Conservation (phyloP, 2,888 invertebrate species). For the Tholera decimalis region DNA sequence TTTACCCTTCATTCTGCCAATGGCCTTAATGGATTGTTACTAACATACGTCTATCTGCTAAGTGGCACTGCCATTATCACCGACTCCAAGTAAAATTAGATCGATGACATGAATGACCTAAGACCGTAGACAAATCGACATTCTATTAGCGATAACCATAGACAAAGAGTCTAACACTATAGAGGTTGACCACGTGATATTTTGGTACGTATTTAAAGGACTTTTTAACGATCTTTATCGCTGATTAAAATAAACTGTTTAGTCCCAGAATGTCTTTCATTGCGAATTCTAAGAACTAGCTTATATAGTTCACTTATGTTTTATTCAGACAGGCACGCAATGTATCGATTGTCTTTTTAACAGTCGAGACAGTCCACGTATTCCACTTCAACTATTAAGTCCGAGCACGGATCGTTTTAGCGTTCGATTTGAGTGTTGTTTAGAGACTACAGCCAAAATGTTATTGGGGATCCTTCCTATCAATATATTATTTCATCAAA, state of each 20-base stretch:
- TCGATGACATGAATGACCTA: slow-evolving; percentile 21
- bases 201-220: background rate
- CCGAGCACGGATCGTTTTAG: slow-evolving; percentile 31
- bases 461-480: background rate
- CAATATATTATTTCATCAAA: background rate
- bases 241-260: background rate
- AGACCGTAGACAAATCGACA: background rate
- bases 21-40: background rate
- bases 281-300: slow-evolving; percentile 26
- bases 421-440: slow-evolving; percentile 37
- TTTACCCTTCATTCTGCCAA: background rate
- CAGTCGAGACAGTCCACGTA: slow-evolving; percentile 28
- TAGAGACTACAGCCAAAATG: background rate
- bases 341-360: slow-evolving; percentile 50
- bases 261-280: slow-evolving; percentile 11
- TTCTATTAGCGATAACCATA: background rate
- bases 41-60: background rate
- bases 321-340: slow-evolving; percentile 45
- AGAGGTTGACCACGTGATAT: background rate
- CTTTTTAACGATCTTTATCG: background rate
- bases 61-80: background rate
- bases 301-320: slow-evolving; percentile 33
- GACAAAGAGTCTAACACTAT: too few relatives aligned
- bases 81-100: background rate
- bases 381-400: slow-evolving; percentile 29